These are phyloP conservation scores for Drosophila ustulata DNA, from an alignment of 2,888 invertebrate genomes.

Conservation along the genomic window DNA sequence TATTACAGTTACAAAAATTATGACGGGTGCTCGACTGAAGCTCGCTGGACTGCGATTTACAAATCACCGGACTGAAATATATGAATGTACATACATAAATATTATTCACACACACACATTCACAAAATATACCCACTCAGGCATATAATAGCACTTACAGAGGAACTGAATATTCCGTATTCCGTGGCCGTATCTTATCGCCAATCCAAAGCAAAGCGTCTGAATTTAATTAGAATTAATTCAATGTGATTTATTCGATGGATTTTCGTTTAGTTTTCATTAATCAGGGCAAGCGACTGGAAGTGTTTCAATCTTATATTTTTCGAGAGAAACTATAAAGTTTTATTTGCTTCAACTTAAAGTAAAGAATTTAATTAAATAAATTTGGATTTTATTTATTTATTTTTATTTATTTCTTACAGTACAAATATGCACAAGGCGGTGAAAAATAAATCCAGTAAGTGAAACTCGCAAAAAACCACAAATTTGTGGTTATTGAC, in stretches of 20 bases:
- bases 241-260: constrained; percentile 51
- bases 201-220: constrained; percentile 28
- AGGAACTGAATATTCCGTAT: constrained; percentile 19
- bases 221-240: constrained; percentile 68
- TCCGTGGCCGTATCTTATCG: constrained; percentile 57
- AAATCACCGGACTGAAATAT: constrained; percentile 26
- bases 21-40: constrained; percentile 23
- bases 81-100: not conserved
- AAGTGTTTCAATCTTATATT: constrained; percentile 39
- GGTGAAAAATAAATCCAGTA: constrained; percentile 78
- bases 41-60: constrained; percentile 34
- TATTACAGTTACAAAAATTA: constrained; percentile 45
- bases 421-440: constrained; percentile 70
- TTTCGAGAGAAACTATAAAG: not conserved
- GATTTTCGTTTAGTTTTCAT: constrained; percentile 52
- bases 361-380: not conserved
- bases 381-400: not conserved
- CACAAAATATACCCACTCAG: not conserved
- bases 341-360: not conserved
- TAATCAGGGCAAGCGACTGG: constrained; percentile 55
- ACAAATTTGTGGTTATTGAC: not conserved
- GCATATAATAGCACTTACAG: constrained; percentile 1
- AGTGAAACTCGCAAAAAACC: constrained; percentile 44
- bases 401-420: constrained; percentile 24
- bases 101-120: not conserved